Percentiles rank a stretch among this genome's conserved stretches.
Evolutionary conservation across 1,140 invertebrate genomes (phyloP).

Genomic region (Drosophila prosaltans): DNA sequence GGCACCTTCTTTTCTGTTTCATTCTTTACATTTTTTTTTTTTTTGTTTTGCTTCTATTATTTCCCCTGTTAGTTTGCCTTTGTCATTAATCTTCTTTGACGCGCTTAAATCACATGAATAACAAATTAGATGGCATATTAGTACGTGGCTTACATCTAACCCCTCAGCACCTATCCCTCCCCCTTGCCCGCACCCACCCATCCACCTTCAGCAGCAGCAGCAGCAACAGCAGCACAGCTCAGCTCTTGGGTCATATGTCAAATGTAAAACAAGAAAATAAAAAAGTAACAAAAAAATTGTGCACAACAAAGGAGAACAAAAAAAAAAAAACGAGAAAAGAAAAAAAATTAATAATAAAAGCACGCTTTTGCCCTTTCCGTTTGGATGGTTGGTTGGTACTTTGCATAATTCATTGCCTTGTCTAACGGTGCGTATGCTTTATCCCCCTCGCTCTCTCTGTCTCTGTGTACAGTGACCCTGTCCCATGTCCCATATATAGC

Average conservation of each 20-base stretch:
- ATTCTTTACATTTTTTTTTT: background rate
- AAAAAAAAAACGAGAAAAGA: background rate
- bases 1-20: background rate
- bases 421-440: slow-evolving; percentile 77
- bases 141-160: slow-evolving; percentile 53
- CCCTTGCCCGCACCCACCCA: background rate
- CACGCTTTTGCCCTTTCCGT: slow-evolving; percentile 20
- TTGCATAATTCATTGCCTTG: slow-evolving; percentile 80
- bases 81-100: slow-evolving; percentile 82
- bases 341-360: slow-evolving; percentile 66
- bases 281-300: background rate
- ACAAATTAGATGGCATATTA: slow-evolving; percentile 82
- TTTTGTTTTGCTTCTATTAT: slow-evolving; percentile 6
- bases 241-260: slow-evolving; percentile 24
- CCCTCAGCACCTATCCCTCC: background rate
- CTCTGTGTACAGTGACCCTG: background rate
- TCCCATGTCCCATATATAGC: background rate
- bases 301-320: background rate
- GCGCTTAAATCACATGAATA: slow-evolving; percentile 82
- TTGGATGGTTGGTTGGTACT: slow-evolving; percentile 45
- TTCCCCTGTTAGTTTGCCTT: slow-evolving; percentile 46
- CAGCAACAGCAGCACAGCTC: background rate
- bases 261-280: slow-evolving; percentile 53
- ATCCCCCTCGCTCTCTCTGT: slow-evolving; percentile 1
- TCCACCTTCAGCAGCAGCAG: no score